Evolutionary conservation across 2,113 vertebrate genomes (phyloP), one percentile per base, ranked within the genome.

Genomic region (Lycaon pictus): DNA sequence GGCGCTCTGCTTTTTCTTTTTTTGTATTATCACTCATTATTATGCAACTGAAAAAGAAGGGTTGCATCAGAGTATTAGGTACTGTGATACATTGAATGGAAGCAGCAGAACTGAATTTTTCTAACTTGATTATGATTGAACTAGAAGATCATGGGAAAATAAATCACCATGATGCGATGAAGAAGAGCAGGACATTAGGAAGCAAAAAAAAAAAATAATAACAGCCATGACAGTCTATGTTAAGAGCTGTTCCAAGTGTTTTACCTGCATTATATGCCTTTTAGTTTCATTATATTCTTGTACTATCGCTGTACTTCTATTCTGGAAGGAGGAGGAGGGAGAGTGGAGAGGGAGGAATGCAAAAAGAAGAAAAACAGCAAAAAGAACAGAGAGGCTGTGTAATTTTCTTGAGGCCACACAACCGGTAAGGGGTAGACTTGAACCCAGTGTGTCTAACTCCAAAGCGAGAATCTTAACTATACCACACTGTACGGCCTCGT

Each of bases 41-140:
- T 53, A 16, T 20, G 7, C 58, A 80, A 67, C 25, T 88, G 43
- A 25, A 16, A 72, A 67, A 80, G 29, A 69, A 53, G 43, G 13
- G 10, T 48, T 25, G 27, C 17, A 89, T 85, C 48, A 48, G 69
- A 91, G 12, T 82, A 84, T 35, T 55, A 76, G 58, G 43, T 88
- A 77, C 56, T 60, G 11, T 9, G 27, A 74, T 72, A 84, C 60
- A 22, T 37, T 85, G 80, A 88, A 65, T 19, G 48, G 11, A 85
- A 89, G 62, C 76, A 25, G 20, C 22, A 94, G 76, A 10, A 80
- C 3, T 80, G 55, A 85, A n/a, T 58, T 80, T 96, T 77, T 89
- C 72, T 89, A 77, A 63, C 20, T 92, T 97, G 51, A 89, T 67
- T 83, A 87, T 90, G 74, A 77, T 27, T 85, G 56, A 95, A 74